phyloP scores from a whole-genome alignment of 2,113 vertebrate genomes.

The Larimichthys polyactis region DNA sequence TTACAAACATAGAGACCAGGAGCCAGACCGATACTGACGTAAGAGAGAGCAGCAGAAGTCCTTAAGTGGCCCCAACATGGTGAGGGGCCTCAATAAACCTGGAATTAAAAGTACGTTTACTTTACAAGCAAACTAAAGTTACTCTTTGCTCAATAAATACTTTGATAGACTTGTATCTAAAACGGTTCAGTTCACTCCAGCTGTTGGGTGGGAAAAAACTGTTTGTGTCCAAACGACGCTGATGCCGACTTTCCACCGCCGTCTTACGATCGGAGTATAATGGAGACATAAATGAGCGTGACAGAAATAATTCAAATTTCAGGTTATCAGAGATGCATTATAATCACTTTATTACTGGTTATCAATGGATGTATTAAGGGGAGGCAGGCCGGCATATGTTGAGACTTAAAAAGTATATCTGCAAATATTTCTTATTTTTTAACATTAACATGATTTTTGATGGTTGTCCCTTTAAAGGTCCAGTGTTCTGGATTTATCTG shows the following conservation, averaged over 20 bases:
- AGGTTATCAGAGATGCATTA: too few species aligned
- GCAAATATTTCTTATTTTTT: neutral
- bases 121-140: too few species aligned
- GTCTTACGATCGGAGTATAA: neutral
- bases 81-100: neutral
- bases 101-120: neutral
- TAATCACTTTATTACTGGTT: too few species aligned
- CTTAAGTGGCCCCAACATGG: neutral
- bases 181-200: neutral
- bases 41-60: neutral
- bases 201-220: neutral
- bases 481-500: too few species aligned
- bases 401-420: neutral
- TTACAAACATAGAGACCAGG: neutral
- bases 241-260: neutral
- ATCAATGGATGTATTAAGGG: too few species aligned
- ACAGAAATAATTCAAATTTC: too few species aligned
- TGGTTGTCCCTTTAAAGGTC: neutral
- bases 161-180: neutral
- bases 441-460: neutral
- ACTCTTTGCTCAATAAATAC: too few species aligned
- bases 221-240: neutral
- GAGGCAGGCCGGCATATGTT: neutral
- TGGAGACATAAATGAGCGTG: neutral
- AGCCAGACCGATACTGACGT: neutral